Base-by-base conservation (phyloP, 2,888 invertebrate genomes). In the Drosophila rubida region DNA sequence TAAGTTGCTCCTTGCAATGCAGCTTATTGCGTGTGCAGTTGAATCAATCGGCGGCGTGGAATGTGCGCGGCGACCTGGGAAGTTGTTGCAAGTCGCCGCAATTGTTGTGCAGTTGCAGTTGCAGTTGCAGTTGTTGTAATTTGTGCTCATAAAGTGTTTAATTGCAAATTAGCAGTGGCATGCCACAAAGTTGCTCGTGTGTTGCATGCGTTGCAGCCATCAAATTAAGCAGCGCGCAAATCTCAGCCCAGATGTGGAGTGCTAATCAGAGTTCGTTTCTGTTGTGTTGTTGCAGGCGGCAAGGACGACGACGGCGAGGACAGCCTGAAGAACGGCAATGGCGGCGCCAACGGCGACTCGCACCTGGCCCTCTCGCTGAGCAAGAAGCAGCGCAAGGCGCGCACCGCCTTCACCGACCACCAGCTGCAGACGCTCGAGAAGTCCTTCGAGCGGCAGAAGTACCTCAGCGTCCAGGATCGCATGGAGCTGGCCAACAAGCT, bases 321-420 rank as follows among this genome's bases (percentile, higher is more conserved):
- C 37, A 91, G 91, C 75, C 78, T 91, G 46, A 92, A 91, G 74
- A 91, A 91, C 75, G 89, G 90, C 72, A 82, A 70, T 11, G 41
- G 65, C 22, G 87, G 65, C 23, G 87, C 87, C 89, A 67, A 81
- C 25, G 87, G 87, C 4, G 84, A 87, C 49, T 75, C 78, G 4
- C 84, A 84, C 35, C 46, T 84, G 53, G 66, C 80, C 41, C 68
- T 90, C 30, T 89, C 92, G 45, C 93, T 96, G 80, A 95, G 95
- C 86, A 98, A 98, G 94, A 99, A 99, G 92, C 98, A 98, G 91
- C 93, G 99, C 72, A 99, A 99, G 93, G 98, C 98, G 46, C 93
- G 99, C 65, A 99, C 99, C 22, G 99, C 99, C 46, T 99, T 99
- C 94, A 99, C 99, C 27, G 99, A 99, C 93, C 97, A 99, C 92